These are phyloP conservation scores for Drosophila rubida DNA, from an alignment of 2,888 invertebrate species.

Conservation along the genomic window DNA sequence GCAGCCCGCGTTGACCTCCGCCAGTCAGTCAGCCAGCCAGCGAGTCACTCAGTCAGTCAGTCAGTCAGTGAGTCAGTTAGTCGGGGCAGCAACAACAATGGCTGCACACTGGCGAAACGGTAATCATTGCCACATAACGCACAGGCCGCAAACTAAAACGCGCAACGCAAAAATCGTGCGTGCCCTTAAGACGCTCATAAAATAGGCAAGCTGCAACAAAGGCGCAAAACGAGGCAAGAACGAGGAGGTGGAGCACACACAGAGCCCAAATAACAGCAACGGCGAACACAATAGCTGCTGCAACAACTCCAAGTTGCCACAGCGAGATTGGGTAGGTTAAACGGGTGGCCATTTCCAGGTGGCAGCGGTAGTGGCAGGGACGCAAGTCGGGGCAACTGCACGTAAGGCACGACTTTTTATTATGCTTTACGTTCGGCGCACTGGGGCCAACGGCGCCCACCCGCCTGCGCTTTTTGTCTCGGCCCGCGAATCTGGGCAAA, in stretches of 20 bases:
- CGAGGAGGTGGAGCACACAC: slow-evolving; percentile 51
- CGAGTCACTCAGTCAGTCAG: no score
- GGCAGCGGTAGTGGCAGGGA: background rate
- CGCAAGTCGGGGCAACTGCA: slow-evolving; percentile 57
- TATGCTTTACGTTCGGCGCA: slow-evolving; percentile 76
- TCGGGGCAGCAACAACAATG: slow-evolving; percentile 8
- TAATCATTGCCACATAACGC: slow-evolving; percentile 80
- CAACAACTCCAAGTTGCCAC: slow-evolving; percentile 17
- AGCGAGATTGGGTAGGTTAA: slow-evolving; percentile 38
- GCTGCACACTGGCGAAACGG: slow-evolving; percentile 60
- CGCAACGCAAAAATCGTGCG: slow-evolving; percentile 80
- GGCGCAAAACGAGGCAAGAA: slow-evolving; percentile 42
- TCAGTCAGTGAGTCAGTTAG: no score
- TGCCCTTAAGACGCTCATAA: slow-evolving; percentile 81
- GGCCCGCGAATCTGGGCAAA: slow-evolving; percentile 64
- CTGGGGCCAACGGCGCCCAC: slow-evolving; percentile 75
- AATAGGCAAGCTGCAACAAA: slow-evolving; percentile 66
- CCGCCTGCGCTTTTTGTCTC: slow-evolving; percentile 74
- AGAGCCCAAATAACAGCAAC: slow-evolving; percentile 44
- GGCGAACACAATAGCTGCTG: slow-evolving; percentile 9
- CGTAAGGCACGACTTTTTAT: slow-evolving; percentile 79
- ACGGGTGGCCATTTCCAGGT: slow-evolving; percentile 28
- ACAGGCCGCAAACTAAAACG: slow-evolving; percentile 73
- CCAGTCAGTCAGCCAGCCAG: slow-evolving; percentile 46
- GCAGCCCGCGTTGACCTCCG: slow-evolving; percentile 60